Evolutionary conservation across 1,140 invertebrate species (phyloP).

Genomic region (Scaptomyza graminum): DNA sequence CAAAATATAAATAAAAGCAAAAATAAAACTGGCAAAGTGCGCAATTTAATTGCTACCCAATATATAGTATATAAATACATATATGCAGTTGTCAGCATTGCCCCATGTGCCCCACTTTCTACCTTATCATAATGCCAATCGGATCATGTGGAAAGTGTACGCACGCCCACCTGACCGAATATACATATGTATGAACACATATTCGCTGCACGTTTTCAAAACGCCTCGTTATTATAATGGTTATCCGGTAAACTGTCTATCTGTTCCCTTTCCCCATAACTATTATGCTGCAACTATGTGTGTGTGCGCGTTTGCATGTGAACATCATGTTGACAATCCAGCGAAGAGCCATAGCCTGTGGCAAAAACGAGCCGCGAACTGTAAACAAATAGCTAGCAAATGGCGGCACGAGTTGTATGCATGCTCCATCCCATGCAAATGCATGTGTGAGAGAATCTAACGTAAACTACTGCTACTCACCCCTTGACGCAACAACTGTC

Average conservation of each 20-base stretch:
- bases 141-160: conserved; percentile 40
- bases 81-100: conserved; percentile 23
- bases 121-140: conserved; percentile 72
- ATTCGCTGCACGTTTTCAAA: conserved; percentile 7
- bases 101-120: conserved; percentile 22
- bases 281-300: background rate
- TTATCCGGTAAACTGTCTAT: conserved; percentile 61
- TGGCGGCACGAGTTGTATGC: conserved; percentile 24
- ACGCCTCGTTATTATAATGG: conserved; percentile 67
- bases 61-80: conserved; percentile 38
- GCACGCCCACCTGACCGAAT: conserved; percentile 23
- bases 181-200: too few species aligned
- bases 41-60: conserved; percentile 53
- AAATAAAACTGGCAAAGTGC: conserved; percentile 20
- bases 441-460: background rate
- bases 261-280: conserved; percentile 29
- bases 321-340: conserved; percentile 64
- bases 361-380: conserved; percentile 64
- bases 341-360: conserved; percentile 50
- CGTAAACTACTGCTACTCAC: too few species aligned
- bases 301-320: conserved; percentile 12
- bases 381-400: conserved; percentile 63
- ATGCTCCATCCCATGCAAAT: background rate
- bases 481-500: background rate
- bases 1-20: background rate